Base-by-base conservation (phyloP, 2,888 invertebrate species). In the Muschampia plurimacula region DNA sequence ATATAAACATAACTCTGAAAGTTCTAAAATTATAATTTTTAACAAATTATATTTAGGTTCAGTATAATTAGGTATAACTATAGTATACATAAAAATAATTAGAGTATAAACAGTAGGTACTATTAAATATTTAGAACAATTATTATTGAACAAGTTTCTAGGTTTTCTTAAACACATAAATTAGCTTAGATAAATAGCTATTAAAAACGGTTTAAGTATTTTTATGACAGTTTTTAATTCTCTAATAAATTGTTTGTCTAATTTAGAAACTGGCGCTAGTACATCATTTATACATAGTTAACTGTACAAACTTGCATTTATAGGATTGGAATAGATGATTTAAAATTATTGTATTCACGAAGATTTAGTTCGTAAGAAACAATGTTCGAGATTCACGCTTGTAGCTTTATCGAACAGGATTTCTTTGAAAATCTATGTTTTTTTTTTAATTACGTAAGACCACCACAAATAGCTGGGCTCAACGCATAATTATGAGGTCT, bases 91-190 rank as follows among this genome's bases (percentile, higher is more conserved):
- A 66, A 71, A 64, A 66, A 71, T 66, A 65, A 66, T 66, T 71
- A 71, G 65, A 66, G 82, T 85, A 85, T 86, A 84, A 86, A 89
- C 87, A 88, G 86, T 84, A 52, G n/a, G 8, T 52, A 81, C 80
- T 79, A 77, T 80, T 79, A 80, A 82, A 83, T 81, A 83, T 90
- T 92, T 91, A 92, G 91, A 92, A 93, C 92, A 92, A 88, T 89
- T 86, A 87, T 91, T 91, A 89, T 90, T 92, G 90, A 92, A 93
- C 92, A 87, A 89, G 85, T 89, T 84, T 83, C 89, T 90, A 90
- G 80, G 64, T 65, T 49, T 62, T 78, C 86, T 85, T 85, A 77
- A 78, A 80, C 79, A 80, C 78, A 87, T 83, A 84, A 77, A 84
- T 83, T 83, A 87, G 86, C 86, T 86, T 90, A 89, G 82, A 82